Percentiles rank a stretch among this genome's conserved stretches.
Conservation (phyloP, 2,797 vertebrate genomes). For the Clarias fuscus region DNA sequence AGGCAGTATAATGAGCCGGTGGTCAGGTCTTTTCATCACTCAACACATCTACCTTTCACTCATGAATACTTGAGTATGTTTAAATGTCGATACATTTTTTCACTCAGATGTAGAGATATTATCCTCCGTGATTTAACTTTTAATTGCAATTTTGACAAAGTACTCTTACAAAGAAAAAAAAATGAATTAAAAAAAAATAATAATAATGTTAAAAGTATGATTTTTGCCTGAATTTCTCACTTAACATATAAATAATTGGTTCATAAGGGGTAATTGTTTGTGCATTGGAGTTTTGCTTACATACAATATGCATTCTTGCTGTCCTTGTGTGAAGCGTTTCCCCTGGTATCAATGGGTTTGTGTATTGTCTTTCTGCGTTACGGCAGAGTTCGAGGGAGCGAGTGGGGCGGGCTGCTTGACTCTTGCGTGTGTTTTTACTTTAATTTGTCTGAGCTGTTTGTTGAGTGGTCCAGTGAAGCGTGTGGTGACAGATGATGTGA, state of each 20-base stretch:
- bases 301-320: neutral
- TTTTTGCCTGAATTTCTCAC: neutral
- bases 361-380: conserved; percentile 39
- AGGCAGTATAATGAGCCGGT: neutral
- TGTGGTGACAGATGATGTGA: conserved; percentile 81
- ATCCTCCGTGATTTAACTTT: neutral
- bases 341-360: neutral
- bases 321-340: conserved; percentile 11
- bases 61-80: neutral
- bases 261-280: conserved; percentile 5
- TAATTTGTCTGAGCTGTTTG: conserved; percentile 80
- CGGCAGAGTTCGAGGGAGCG: conserved; percentile 4
- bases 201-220: neutral
- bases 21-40: neutral
- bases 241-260: neutral
- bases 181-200: neutral
- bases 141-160: neutral
- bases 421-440: conserved; percentile 70
- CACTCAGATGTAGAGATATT: neutral
- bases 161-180: neutral
- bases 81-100: neutral
- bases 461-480: conserved; percentile 81
- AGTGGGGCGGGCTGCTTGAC: conserved; percentile 40
- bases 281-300: conserved; percentile 2
- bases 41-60: neutral